Conservation (phyloP, 2,888 invertebrate genomes). For the Ethmia dodecea region DNA sequence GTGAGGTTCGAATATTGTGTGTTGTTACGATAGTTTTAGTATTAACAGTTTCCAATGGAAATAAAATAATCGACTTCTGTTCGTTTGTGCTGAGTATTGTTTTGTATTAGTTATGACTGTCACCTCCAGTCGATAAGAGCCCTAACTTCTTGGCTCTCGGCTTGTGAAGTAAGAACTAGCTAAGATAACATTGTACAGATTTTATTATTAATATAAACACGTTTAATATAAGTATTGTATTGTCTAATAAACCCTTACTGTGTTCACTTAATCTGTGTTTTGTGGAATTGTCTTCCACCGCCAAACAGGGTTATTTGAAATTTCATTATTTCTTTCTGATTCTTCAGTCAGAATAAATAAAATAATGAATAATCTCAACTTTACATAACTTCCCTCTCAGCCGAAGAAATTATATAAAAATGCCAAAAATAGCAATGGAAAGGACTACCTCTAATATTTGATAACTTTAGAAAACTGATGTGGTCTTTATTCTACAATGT, state of each 20-base stretch:
- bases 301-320: too few relatives aligned
- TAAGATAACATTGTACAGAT: conserved; percentile 22
- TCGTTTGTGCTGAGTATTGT: conserved; percentile 10
- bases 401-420: too few relatives aligned
- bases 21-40: conserved; percentile 45
- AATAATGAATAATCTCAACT: too few relatives aligned
- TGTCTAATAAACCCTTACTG: conserved; percentile 22
- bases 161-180: conserved; percentile 15
- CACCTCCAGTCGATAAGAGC: background rate
- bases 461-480: too few relatives aligned
- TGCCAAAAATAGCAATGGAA: too few relatives aligned
- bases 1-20: conserved; percentile 22
- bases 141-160: conserved; percentile 6
- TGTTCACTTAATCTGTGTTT: conserved; percentile 24
- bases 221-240: conserved; percentile 17
- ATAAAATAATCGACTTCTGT: conserved; percentile 26
- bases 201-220: conserved; percentile 17
- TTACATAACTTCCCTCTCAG: too few relatives aligned
- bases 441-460: too few relatives aligned
- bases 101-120: background rate
- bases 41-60: conserved; percentile 54
- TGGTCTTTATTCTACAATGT: too few relatives aligned
- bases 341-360: too few relatives aligned
- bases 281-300: conserved; percentile 9
- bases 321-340: too few relatives aligned